These are phyloP conservation scores for Halcyon malimbica DNA, from an alignment of 2,113 vertebrate species.

Conservation along the genomic window DNA sequence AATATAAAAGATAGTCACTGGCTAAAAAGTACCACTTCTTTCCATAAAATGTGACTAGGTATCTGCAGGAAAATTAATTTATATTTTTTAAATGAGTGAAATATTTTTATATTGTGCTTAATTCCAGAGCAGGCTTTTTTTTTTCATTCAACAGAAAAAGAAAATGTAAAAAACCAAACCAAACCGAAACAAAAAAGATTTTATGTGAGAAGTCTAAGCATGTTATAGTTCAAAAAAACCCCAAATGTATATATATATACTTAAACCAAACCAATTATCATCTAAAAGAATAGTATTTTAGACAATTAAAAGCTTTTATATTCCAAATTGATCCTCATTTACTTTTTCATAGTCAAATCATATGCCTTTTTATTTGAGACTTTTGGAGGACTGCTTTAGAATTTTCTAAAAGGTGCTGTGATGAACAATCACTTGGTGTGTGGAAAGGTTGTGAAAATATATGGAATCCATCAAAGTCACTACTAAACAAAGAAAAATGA, in stretches of 20 bases:
- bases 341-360: not conserved
- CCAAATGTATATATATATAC: not conserved
- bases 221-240: not conserved
- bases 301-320: not conserved
- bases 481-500: slow-evolving; percentile 37
- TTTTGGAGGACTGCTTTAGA: not conserved
- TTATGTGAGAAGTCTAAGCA: not conserved
- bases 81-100: not conserved
- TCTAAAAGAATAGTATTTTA: not conserved
- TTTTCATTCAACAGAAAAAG: not conserved
- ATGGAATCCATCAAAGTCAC: slow-evolving; percentile 38
- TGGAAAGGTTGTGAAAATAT: slow-evolving; percentile 15
- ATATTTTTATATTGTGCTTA: not conserved
- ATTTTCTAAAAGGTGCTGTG: not conserved
- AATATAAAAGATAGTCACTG: not conserved
- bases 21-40: not conserved
- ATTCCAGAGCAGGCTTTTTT: not conserved
- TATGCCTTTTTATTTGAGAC: not conserved
- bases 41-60: not conserved
- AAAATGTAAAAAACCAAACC: not conserved
- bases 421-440: not conserved
- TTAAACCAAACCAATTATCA: not conserved
- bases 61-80: not conserved
- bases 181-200: not conserved
- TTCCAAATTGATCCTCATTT: not conserved